phyloP scores from a whole-genome alignment of 2,113 vertebrate genomes.

The Malurus cyaneus region DNA sequence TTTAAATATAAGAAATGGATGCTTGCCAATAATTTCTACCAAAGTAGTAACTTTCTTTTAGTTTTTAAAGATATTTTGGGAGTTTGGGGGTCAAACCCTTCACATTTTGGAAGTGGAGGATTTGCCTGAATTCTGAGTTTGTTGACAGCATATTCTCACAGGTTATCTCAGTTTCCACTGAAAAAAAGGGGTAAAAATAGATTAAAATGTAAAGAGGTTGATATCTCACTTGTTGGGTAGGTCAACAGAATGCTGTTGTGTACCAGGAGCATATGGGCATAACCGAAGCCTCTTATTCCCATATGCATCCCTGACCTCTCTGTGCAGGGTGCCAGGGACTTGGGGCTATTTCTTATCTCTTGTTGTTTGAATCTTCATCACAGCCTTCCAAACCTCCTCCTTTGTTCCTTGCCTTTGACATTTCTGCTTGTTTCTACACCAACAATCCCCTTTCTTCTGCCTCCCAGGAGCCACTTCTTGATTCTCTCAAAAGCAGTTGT shows the following conservation, averaged over 20 bases:
- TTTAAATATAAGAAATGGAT: not conserved
- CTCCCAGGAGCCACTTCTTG: not conserved
- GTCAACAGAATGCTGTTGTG: not conserved
- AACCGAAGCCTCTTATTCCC: not conserved
- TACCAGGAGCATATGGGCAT: not conserved
- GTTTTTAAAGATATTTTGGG: not conserved
- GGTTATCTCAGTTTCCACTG: not conserved
- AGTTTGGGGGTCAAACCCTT: not conserved
- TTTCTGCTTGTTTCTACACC: not conserved
- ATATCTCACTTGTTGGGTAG: not conserved
- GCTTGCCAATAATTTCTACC: not conserved
- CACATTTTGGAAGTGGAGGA: not conserved
- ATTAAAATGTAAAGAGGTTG: not conserved
- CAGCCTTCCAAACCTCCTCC: not conserved
- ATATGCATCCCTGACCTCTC: not conserved
- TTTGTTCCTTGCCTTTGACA: not conserved
- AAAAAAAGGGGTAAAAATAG: not conserved
- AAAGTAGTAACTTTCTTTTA: not conserved
- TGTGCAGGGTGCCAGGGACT: not conserved
- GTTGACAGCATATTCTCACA: not conserved
- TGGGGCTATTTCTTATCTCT: not conserved
- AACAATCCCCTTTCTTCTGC: not conserved
- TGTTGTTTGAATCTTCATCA: not conserved
- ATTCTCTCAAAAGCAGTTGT: not conserved
- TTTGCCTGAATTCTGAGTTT: not conserved